phyloP scores from a whole-genome alignment of 2,797 vertebrate species.

The Alfaro cultratus region DNA sequence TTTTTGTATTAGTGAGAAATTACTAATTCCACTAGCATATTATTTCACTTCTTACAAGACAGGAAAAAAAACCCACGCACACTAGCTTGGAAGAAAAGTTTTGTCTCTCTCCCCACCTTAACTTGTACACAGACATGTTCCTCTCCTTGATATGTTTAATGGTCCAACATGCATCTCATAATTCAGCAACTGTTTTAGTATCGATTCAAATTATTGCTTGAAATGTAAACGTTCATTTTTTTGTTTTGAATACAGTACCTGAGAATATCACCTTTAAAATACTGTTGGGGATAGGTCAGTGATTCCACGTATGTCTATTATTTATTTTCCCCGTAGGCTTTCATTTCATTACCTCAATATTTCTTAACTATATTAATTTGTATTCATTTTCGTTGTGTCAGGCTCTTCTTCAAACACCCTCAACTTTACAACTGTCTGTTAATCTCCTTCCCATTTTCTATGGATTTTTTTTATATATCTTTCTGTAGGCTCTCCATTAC shows the following conservation, averaged over 20 bases:
- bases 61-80: too few species aligned
- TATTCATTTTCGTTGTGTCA: not conserved
- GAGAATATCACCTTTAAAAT: not conserved
- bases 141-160: not conserved
- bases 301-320: too few species aligned
- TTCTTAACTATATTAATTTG: too few species aligned
- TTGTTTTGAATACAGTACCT: not conserved
- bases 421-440: constrained; percentile 40
- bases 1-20: too few species aligned
- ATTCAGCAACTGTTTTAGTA: not conserved
- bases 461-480: constrained; percentile 45
- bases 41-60: too few species aligned
- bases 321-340: not conserved
- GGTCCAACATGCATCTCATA: not conserved
- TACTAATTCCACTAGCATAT: too few species aligned
- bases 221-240: not conserved
- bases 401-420: constrained; percentile 38
- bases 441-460: constrained; percentile 29
- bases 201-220: not conserved
- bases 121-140: not conserved
- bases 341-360: not conserved
- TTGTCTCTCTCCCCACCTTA: not conserved
- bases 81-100: not conserved
- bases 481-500: constrained; percentile 35
- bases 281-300: not conserved